Conservation (phyloP, 1,140 invertebrate species). For the Ceratitis capitata region DNA sequence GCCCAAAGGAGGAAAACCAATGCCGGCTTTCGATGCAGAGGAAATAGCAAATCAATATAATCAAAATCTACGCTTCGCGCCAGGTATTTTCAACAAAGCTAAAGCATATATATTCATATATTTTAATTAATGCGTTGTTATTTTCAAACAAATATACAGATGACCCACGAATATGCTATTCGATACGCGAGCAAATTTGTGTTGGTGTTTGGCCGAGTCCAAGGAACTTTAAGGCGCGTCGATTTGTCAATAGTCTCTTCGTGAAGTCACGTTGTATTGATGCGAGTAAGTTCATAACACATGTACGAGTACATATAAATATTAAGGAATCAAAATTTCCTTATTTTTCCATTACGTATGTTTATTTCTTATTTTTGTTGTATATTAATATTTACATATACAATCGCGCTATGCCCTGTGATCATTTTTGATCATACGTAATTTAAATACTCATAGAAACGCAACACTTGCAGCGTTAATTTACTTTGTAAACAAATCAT, state of each 20-base stretch:
- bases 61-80: constrained; percentile 80
- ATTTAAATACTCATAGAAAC: constrained; percentile 45
- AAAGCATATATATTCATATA: background rate
- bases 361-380: background rate
- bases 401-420: no score
- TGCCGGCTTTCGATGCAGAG: constrained; percentile 70
- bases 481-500: constrained; percentile 39
- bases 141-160: no score
- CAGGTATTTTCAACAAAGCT: constrained; percentile 71
- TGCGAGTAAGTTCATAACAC: constrained; percentile 70
- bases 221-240: constrained; percentile 74
- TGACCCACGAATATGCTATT: constrained; percentile 83
- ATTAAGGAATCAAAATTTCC: background rate
- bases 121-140: constrained; percentile 40
- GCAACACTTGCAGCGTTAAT: constrained; percentile 43
- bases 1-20: constrained; percentile 48
- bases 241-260: constrained; percentile 75
- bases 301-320: no score
- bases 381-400: background rate
- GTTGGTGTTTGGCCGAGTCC: constrained; percentile 80
- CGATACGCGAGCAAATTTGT: constrained; percentile 90
- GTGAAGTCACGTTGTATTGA: constrained; percentile 93
- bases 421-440: background rate
- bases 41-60: constrained; percentile 83
- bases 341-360: background rate